These are phyloP conservation scores for Eonycteris spelaea DNA, from an alignment of 2,113 vertebrate species.

Conservation along the genomic window DNA sequence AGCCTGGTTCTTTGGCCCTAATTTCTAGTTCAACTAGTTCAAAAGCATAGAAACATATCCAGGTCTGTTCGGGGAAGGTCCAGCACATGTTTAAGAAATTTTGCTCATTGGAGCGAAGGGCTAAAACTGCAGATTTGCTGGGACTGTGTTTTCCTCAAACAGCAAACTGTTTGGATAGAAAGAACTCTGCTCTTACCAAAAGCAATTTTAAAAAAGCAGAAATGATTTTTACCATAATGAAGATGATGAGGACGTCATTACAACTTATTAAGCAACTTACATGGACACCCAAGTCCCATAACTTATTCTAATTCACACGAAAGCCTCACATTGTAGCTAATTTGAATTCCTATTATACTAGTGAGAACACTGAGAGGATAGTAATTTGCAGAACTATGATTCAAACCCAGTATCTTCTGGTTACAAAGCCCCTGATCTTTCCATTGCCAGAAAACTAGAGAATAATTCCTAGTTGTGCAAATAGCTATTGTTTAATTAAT, in stretches of 20 bases:
- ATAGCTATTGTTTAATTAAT: neutral
- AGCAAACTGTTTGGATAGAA: neutral
- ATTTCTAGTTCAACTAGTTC: neutral
- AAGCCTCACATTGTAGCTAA: neutral
- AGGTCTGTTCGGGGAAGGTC: neutral
- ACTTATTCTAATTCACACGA: neutral
- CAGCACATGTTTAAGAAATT: neutral
- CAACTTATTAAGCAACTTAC: neutral
- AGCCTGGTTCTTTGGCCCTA: neutral
- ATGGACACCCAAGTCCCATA: rapidly evolving
- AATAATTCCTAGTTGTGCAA: neutral
- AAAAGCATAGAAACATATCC: neutral
- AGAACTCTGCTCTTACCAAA: neutral
- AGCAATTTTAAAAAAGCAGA: neutral
- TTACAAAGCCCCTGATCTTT: neutral
- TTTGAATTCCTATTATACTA: neutral
- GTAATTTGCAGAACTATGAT: neutral
- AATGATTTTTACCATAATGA: neutral
- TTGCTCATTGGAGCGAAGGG: neutral
- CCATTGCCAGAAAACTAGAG: neutral
- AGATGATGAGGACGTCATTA: neutral
- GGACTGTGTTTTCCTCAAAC: neutral
- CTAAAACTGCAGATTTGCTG: neutral
- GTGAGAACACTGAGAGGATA: neutral
- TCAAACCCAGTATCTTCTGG: neutral